Base-by-base conservation (phyloP, 2,113 vertebrate genomes). In the Carettochelys insculpta region DNA sequence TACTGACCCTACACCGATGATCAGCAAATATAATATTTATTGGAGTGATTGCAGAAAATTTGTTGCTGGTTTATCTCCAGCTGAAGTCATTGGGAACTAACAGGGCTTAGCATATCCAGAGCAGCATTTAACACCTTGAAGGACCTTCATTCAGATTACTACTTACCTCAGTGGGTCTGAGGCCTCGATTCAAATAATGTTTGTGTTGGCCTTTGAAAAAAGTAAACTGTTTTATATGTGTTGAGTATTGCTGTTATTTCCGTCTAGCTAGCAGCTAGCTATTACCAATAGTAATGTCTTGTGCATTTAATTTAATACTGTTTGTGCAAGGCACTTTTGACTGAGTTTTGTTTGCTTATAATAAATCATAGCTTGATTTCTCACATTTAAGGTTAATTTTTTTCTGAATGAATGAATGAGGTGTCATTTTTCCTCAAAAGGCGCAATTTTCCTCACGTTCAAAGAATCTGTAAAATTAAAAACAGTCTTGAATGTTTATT, bases 391-490 rank as follows among this genome's bases (percentile, higher is more conserved):
- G 24, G 50, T 11, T 85, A 77, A 4, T 2, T 73, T 81, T n/a
- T n/a, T n/a, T n/a, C n/a, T n/a, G 82, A 29, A 16, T 80, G 54
- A 92, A 88, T 12, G 22, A 85, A 38, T 16, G 85, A 78, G 6
- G 25, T 80, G 54, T 50, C 29, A 50, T 78, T 91, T 82, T 80
- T 34, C 77, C 61, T 20, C 31, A 68, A 85, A 92, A 75, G 1
- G 7, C 6, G 78, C 34, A 24, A 3, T 27, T 81, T 92, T 73
- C 89, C 6, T 89, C 61, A 75, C 20, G 10, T 61, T 31, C 50
- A 85, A 31, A 61, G 88, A 76, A 87, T 61, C 65, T 82, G 80
- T 94, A 77, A 80, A 86, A 82, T 82, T 82, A 90, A 75, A 94
- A 94, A 31, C 86, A 92, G 56, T 29, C 53, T 78, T n/a, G 90